A percentile compares a stretch with the other conserved stretches of the same genome.
phyloP scores from a whole-genome alignment of 2,113 vertebrate species.

The Notechis scutatus region DNA sequence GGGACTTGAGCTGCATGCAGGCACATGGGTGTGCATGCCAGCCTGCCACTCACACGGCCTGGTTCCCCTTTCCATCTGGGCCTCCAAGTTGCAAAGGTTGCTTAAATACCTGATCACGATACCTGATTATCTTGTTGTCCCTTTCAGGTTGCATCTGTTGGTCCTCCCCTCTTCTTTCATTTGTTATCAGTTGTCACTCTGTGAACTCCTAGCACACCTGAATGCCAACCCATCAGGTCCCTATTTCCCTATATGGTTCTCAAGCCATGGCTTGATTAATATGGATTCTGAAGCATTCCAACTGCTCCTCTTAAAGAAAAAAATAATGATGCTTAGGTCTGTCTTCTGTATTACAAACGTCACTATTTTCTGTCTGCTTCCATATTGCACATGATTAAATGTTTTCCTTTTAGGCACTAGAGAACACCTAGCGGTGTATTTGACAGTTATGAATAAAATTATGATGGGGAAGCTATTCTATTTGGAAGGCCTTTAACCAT shows the following conservation, averaged over 20 bases:
- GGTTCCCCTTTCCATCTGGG: neutral
- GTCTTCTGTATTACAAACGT: neutral
- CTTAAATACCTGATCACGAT: conserved; percentile 24
- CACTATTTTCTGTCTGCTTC: neutral
- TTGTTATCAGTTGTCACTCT: conserved; percentile 31
- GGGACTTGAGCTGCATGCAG: neutral
- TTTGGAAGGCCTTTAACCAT: neutral
- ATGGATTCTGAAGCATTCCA: neutral
- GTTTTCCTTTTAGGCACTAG: conserved; percentile 18
- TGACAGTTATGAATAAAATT: neutral
- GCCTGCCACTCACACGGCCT: neutral
- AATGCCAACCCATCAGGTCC: conserved; percentile 41
- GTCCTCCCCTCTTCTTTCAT: conserved; percentile 43
- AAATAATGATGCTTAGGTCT: neutral
- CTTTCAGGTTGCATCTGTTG: conserved; percentile 47
- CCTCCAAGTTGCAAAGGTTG: neutral
- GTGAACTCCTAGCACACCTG: conserved; percentile 7
- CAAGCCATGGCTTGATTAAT: neutral
- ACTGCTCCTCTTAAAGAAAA: neutral
- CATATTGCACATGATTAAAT: neutral
- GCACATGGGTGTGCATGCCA: neutral
- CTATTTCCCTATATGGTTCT: neutral
- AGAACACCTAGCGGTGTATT: neutral
- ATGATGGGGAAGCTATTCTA: neutral
- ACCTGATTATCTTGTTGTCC: conserved; percentile 48